These are phyloP conservation scores for Lophotis ruficrista DNA, from an alignment of 2,113 vertebrate genomes.

Conservation along the genomic window DNA sequence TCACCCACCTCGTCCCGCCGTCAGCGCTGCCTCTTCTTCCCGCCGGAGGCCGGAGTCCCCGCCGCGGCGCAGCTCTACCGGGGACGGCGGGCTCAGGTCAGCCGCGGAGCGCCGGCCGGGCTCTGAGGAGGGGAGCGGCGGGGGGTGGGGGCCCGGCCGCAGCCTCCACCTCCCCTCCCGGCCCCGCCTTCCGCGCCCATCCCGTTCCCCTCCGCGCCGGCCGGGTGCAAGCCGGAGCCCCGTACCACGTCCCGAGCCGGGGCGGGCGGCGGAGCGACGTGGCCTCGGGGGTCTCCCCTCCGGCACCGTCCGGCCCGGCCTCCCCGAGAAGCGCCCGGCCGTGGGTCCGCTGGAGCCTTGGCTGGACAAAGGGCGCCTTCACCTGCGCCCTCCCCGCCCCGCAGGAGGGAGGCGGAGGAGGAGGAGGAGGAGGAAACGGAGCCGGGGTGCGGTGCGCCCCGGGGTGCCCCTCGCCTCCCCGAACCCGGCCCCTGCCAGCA, in stretches of 20 bases:
- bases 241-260: neutral
- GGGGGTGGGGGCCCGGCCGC: neutral
- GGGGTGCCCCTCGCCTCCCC: neutral
- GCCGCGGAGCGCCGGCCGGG: neutral
- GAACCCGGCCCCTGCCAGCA: fast-evolving
- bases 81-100: neutral
- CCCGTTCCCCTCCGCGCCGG: neutral
- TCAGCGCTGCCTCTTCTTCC: neutral
- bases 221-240: neutral
- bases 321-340: neutral
- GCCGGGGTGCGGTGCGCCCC: neutral
- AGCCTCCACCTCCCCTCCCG: neutral
- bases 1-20: neutral
- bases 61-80: neutral
- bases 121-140: neutral
- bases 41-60: neutral
- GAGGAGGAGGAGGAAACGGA: no score
- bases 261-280: neutral
- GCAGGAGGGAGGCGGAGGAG: neutral
- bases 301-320: neutral
- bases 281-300: neutral
- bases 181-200: constrained; percentile 26
- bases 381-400: neutral
- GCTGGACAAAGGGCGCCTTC: constrained; percentile 21
- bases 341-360: neutral